Conservation (phyloP, 2,113 vertebrate species). For the Rhea americana region DNA sequence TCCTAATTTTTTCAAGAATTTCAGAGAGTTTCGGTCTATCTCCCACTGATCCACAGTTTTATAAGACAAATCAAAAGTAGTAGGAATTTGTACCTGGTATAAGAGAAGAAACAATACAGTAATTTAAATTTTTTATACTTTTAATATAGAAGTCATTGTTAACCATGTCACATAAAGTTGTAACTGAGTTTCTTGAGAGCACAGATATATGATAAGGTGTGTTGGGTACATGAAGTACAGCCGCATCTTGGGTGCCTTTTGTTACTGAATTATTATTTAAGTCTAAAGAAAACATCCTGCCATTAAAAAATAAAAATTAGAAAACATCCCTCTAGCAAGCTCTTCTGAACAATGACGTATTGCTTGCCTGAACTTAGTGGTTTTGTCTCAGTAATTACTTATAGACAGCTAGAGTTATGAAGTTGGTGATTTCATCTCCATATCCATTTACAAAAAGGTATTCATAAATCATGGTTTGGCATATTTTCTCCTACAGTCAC, state of each 20-base stretch:
- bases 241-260: not conserved
- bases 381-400: conserved; percentile 29
- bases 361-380: conserved; percentile 1
- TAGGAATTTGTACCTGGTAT: conserved; percentile 72
- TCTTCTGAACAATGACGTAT: not conserved
- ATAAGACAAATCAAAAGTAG: conserved; percentile 86
- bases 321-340: not conserved
- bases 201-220: not conserved
- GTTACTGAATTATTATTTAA: not conserved
- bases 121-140: not conserved
- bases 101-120: not conserved
- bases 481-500: not conserved
- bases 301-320: not conserved
- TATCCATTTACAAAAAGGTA: conserved; percentile 15
- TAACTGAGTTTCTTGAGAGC: not conserved
- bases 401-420: conserved; percentile 30
- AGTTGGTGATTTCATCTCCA: conserved; percentile 25
- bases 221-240: not conserved
- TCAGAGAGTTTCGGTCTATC: conserved; percentile 87
- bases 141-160: conserved; percentile 62
- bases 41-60: conserved; percentile 96
- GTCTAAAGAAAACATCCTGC: not conserved
- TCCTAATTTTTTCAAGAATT: conserved; percentile 85
- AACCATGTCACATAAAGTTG: not conserved
- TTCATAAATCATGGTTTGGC: conserved; percentile 17